Base-by-base conservation (phyloP, 2,888 invertebrate species). In the Tethea ocularis region DNA sequence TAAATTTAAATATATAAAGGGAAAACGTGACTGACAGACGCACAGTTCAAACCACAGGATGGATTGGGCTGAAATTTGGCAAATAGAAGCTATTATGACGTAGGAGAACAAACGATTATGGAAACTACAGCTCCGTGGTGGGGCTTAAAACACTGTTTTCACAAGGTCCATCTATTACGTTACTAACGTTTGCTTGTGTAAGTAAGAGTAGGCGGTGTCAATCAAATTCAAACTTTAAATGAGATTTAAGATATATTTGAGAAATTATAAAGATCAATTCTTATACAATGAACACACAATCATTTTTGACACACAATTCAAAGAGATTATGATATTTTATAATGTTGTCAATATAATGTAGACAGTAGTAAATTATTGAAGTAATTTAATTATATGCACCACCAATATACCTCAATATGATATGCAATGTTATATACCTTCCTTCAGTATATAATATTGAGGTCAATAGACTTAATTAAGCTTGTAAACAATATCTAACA, bases 401-500 rank as follows among this genome's bases (percentile, higher is more conserved):
- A n/a, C n/a, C n/a, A n/a, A n/a, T n/a, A n/a, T n/a, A n/a, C n/a
- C n/a, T n/a, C n/a, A n/a, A n/a, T n/a, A n/a, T n/a, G n/a, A n/a
- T n/a, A n/a, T n/a, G n/a, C n/a, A n/a, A n/a, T n/a, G n/a, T n/a
- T n/a, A n/a, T n/a, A n/a, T n/a, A n/a, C n/a, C n/a, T n/a, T n/a
- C n/a, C n/a, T n/a, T n/a, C n/a, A n/a, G 26, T 13, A 15, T 24
- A 4, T 23, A 26, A 24, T n/a, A 54, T 33, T 54, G 33, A 13
- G 33, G 54, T 53, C 52, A 53, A 53, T 53, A 17, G 52, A 26
- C 29, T 17, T 29, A 29, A 29, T 53, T 29, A 53, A 15, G 52
- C 52, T 53, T 53, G 53, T 54, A 54, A 33, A 54, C 33, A 54
- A 53, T 53, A 13, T 17, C 22, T 13, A 20, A 33, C 53, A 33